Evolutionary conservation across 2,113 vertebrate species (phyloP).

Genomic region (Bubo blakistoni): DNA sequence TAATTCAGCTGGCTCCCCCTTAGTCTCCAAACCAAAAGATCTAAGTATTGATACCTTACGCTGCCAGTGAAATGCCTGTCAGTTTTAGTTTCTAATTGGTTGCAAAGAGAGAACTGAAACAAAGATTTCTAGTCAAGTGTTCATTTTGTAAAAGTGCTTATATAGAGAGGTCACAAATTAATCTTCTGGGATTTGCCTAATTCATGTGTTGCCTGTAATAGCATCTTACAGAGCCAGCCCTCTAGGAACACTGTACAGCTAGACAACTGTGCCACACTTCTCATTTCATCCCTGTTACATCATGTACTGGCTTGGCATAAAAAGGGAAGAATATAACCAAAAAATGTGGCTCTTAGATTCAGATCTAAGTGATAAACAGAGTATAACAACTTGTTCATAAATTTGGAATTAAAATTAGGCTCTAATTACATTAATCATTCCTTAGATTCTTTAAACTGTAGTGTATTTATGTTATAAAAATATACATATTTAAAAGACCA

Average conservation of each 20-base stretch:
- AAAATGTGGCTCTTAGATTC: neutral
- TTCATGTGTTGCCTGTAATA: neutral
- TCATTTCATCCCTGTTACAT: neutral
- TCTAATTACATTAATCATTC: neutral
- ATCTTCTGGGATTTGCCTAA: neutral
- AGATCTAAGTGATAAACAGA: neutral
- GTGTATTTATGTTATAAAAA: neutral
- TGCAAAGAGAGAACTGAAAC: neutral
- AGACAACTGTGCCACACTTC: neutral
- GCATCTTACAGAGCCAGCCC: neutral
- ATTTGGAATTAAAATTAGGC: neutral
- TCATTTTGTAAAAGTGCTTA: neutral
- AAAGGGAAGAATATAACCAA: neutral
- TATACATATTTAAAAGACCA: neutral
- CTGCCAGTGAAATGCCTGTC: neutral
- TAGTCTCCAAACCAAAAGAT: neutral
- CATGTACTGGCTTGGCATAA: neutral
- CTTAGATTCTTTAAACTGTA: neutral
- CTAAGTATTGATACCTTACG: neutral
- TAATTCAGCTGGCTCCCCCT: neutral
- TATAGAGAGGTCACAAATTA: neutral
- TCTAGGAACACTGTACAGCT: neutral
- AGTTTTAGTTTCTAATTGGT: neutral
- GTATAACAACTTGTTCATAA: neutral
- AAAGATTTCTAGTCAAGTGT: neutral